Base-by-base conservation (phyloP, 2,888 invertebrate species). In the Cartodere bifasciata region DNA sequence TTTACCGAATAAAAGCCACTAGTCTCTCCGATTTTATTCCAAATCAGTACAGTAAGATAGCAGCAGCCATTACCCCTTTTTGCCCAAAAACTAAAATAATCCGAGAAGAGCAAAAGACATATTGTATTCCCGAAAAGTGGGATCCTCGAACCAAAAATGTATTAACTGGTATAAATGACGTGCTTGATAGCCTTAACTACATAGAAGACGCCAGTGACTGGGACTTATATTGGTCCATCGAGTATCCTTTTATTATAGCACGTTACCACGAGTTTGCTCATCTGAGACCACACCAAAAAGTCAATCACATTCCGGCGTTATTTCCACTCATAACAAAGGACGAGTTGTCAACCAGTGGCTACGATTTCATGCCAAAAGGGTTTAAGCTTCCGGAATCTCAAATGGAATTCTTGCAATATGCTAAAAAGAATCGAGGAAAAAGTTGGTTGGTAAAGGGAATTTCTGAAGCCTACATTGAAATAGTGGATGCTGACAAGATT, bases 271-370 rank as follows among this genome's bases (percentile, higher is more conserved):
- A 58, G 24, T 48, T 84, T 16, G 67, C 64, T 34, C 65, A 65
- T 37, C 57, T 91, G 5, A 69, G 73, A 43, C 60, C 72, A 0
- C 65, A 82, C 52, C 90, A 92, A 54, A 75, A 67, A 55, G 78
- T 95, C 0, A 97, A 97, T 53, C 92, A 95, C 53, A 82, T 91
- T 46, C 95, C 95, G 0, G 95, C 94, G 0, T 85, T 84, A 23
- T 94, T 94, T 0, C 90, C 72, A 52, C 75, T 95, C 29, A 91
- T 92, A 0, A 90, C 86, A 51, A 97, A 97, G 67, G 86, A 82
- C 4, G 81, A 82, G 49, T 65, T 97, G 30, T 88, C 90, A 0
- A 85, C 81, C 3, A 74, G 83, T 1, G 59, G 70, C n/a, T 65
- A 83, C 11, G 68, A 73, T 35, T 84, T 81, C 47, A 78, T 94